These are phyloP conservation scores for Rhagoletis zephyria DNA, from an alignment of 1,140 invertebrate species.

Conservation along the genomic window DNA sequence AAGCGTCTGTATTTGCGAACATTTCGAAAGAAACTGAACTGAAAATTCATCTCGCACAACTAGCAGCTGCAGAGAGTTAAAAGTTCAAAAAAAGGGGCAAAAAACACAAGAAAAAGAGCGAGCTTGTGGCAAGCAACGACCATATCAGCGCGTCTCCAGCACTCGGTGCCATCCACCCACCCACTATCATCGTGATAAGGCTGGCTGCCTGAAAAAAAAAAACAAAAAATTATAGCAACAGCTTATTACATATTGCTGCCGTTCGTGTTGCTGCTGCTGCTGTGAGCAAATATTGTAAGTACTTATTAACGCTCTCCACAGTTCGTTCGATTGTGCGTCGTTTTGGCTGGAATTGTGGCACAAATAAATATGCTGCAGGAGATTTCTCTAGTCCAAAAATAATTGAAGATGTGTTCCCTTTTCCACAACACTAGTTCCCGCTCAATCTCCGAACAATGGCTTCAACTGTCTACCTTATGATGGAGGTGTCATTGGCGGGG, in stretches of 20 bases:
- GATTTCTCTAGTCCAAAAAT: no score
- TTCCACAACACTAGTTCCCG: no score
- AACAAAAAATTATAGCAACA: constrained; percentile 45
- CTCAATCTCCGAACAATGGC: no score
- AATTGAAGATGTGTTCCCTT: no score
- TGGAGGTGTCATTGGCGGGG: no score
- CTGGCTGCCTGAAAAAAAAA: not conserved
- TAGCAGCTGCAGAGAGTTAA: constrained; percentile 22
- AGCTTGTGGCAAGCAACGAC: not conserved
- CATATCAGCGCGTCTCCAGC: not conserved
- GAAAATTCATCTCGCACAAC: constrained; percentile 35
- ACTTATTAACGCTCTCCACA: constrained; percentile 1
- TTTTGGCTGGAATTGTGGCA: not conserved
- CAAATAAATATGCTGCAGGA: no score
- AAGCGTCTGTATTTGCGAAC: constrained; percentile 66
- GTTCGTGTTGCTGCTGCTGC: not conserved
- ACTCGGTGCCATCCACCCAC: constrained; percentile 13
- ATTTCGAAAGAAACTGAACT: constrained; percentile 68
- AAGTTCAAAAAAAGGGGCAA: constrained; percentile 53
- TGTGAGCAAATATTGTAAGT: not conserved
- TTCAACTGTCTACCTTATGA: no score
- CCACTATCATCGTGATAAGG: constrained; percentile 43
- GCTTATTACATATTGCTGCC: constrained; percentile 34
- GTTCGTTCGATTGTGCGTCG: not conserved
- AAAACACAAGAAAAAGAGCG: not conserved